These are phyloP conservation scores for Coracias cyanogaster DNA, from an alignment of 2,797 vertebrate species.

Conservation along the genomic window DNA sequence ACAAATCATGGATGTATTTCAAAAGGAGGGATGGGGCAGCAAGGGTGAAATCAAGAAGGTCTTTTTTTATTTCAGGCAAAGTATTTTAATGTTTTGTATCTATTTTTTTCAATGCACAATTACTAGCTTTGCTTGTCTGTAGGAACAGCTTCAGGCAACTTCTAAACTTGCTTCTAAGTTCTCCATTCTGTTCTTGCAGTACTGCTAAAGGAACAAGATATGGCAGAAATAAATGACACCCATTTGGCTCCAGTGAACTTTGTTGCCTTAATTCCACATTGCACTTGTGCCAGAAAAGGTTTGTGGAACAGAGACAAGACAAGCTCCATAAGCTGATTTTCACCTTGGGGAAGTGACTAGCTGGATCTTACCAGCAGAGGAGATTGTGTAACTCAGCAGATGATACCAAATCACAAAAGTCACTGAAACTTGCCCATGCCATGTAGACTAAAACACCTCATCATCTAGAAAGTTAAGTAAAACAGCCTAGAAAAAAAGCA, in stretches of 20 bases:
- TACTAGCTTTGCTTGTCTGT: neutral
- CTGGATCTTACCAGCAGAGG: neutral
- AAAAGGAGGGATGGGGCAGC: neutral
- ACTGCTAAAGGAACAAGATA: conserved; percentile 1
- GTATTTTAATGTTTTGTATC: neutral
- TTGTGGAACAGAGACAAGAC: neutral
- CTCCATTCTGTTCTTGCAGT: neutral
- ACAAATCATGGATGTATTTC: neutral
- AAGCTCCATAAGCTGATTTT: conserved; percentile 33
- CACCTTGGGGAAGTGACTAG: neutral
- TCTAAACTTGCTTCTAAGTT: neutral
- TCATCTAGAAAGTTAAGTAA: neutral
- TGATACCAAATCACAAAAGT: neutral
- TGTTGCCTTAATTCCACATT: neutral
- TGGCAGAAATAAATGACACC: conserved; percentile 11
- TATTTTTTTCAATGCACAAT: neutral
- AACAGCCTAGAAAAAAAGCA: neutral
- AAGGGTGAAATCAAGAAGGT: neutral
- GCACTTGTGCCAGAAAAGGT: conserved; percentile 15
- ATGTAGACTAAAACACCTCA: neutral
- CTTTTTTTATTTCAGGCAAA: neutral
- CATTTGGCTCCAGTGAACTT: neutral
- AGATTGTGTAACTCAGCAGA: conserved; percentile 11
- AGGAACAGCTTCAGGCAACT: neutral
- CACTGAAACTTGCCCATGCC: neutral